Base-by-base conservation (phyloP, 2,888 invertebrate species). In the Rhingia campestris region DNA sequence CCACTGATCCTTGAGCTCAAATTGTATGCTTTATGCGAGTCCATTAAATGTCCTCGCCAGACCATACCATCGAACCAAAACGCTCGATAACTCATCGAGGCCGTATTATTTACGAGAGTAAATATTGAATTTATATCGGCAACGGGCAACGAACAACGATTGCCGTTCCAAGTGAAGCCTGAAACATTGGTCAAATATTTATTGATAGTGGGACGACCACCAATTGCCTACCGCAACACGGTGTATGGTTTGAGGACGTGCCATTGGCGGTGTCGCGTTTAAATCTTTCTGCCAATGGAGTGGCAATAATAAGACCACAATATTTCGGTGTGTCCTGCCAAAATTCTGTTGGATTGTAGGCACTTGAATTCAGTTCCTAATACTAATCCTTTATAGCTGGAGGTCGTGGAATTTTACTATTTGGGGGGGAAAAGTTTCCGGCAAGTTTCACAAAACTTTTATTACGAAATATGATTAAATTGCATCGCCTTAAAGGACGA, bases 101-200 rank as follows among this genome's bases (percentile, higher is more conserved):
- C 30, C 61, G 35, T 45, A 74, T 69, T 81, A 76, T 84, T 79
- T 79, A 74, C 69, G 74, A 58, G 59, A 59, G 74, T 66, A 70
- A 84, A 79, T 70, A 84, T 84, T 79, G 80, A 66, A 84, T 84
- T 77, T 61, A 67, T 81, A 70, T 53, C 64, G 22, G 22, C 22
- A 22, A 22, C 22, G 22, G 22, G 22, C 22, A 22, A 22, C 22
- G 59, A n/a, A 14, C 14, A 69, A 49, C 63, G 51, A 54, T 56
- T 39, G 56, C 12, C 22, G 22, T 63, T 59, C 22, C 41, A 12
- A 12, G 6, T 12, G 66, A 58, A 39, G 32, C 64, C 72, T 66
- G 39, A 49, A 56, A 41, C 64, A 64, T 51, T 64, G 81, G 81
- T 66, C 81, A 72, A 76, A 76, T 72, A 76, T 76, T 76, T 54